Evolutionary conservation across 1,140 invertebrate genomes (phyloP), one percentile per base, ranked within the genome.

Genomic region (Adelges cooleyi): DNA sequence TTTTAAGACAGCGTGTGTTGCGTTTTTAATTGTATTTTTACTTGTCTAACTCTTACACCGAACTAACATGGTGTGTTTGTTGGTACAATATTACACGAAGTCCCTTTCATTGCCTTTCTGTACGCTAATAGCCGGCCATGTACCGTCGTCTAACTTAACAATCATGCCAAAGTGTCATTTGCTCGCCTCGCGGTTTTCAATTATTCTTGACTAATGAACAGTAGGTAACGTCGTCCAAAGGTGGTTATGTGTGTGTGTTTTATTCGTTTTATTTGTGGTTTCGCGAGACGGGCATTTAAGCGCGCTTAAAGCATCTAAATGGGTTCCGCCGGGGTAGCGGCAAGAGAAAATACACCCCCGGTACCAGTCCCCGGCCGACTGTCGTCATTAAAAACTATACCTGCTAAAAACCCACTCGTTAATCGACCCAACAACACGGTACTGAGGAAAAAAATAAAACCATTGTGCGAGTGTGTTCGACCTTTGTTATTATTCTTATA

Each of bases 391-490:
- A 56, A 56, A 56, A 56, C 53, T 42, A 17, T 56, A 42, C 36
- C 53, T 56, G 38, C 38, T 42, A 18, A 56, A 56, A n/a, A 42
- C 27, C 53, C 22, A 56, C 53, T 56, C 53, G 38, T 56, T 56
- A 56, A 56, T 56, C 53, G 53, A 56, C 53, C 53, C 53, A 56
- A 56, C 52, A 40, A 54, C 23, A 18, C 11, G 27, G 22, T 20
- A 17, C n/a, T n/a, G n/a, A n/a, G n/a, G n/a, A n/a, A n/a, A n/a
- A n/a, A n/a, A n/a, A n/a, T n/a, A n/a, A n/a, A n/a, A n/a, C n/a
- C n/a, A n/a, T n/a, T n/a, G n/a, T n/a, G n/a, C n/a, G n/a, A n/a
- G n/a, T n/a, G n/a, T n/a, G n/a, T n/a, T n/a, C n/a, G n/a, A n/a
- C n/a, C n/a, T n/a, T n/a, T n/a, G n/a, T n/a, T n/a, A n/a, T n/a